Evolutionary conservation across 2,888 invertebrate species (phyloP).

Genomic region (Saturnia pavonia): DNA sequence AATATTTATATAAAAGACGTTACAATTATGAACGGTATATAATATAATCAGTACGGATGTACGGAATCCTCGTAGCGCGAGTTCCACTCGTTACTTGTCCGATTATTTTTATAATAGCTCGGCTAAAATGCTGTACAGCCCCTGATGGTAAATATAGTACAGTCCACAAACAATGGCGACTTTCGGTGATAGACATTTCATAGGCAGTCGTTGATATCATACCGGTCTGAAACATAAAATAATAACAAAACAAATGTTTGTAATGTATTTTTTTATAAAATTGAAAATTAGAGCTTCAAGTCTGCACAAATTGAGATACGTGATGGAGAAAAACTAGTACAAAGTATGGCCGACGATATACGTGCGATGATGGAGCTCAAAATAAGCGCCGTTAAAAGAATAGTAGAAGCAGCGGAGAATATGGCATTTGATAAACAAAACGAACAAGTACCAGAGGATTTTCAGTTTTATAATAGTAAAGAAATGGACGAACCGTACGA

Average conservation of each 20-base stretch:
- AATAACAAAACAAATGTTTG: background rate
- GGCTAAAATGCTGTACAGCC: too few relatives aligned
- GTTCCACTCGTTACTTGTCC: too few relatives aligned
- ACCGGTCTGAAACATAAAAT: too few relatives aligned
- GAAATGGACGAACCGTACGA: constrained; percentile 83
- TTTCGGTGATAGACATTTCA: too few relatives aligned
- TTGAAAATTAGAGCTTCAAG: constrained; percentile 85
- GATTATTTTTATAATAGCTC: too few relatives aligned
- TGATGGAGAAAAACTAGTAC: constrained; percentile 89
- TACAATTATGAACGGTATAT: too few relatives aligned
- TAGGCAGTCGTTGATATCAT: too few relatives aligned
- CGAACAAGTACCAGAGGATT: constrained; percentile 81
- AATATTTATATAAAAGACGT: too few relatives aligned
- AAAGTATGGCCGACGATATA: constrained; percentile 92
- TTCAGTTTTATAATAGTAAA: constrained; percentile 87
- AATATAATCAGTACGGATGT: too few relatives aligned
- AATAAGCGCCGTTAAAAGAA: constrained; percentile 92
- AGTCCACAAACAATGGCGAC: too few relatives aligned
- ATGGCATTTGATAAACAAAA: constrained; percentile 84
- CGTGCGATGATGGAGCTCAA: constrained; percentile 94
- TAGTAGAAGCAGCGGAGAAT: constrained; percentile 94
- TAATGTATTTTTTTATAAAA: constrained; percentile 1
- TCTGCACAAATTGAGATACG: constrained; percentile 88
- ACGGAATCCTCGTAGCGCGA: too few relatives aligned
- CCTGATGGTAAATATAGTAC: too few relatives aligned